Base-by-base conservation (phyloP, 2,113 vertebrate species). In the Toxostoma redivivum region DNA sequence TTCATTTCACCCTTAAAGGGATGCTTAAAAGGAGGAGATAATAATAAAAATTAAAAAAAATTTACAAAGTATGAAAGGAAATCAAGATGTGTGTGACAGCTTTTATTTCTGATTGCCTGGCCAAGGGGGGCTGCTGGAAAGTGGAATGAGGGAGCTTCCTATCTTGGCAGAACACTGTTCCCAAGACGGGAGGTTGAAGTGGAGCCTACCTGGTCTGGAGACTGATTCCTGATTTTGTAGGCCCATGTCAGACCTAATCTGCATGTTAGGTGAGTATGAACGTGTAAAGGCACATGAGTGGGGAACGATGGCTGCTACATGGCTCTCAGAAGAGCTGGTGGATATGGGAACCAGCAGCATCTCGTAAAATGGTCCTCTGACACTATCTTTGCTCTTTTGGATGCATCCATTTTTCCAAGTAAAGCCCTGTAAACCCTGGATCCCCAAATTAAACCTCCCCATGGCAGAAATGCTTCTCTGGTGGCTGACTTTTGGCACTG, bases 1-100 rank as follows among this genome's bases (percentile, higher is more conserved):
- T 98, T 98, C 97, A 98, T 98, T 98, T 98, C 98, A 97, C 98
- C 98, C 98, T 98, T 98, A 98, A 98, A 98, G 98, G 98, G 98
- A 98, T 98, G 98, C 96, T 97, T 98, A 98, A 98, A 97, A 97
- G 96, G 95, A 98, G 95, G 96, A 97, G 93, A 98, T 97, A 97
- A 97, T 97, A 97, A 98, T 97, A 98, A 97, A 97, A 98, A 95
- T 9, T 0, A 20, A 95, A 88, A 89, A 51, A 98, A 95, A 96
- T 72, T 90, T 94, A 94, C 94, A 66, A 97, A 95, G 81, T 96
- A 95, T 95, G 93, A 92, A 96, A 92, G 44, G 48, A 91, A 96
- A 94, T n/a, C 23, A 80, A 48, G 5, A 23, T 51, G 8, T 80
- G 42, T 83, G 60, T 87, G 65, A 33, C 22, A 16, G 17, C 35